A percentile compares a stretch with the other conserved stretches of the same genome.
Conservation (phyloP, 2,113 vertebrate genomes). For the Oreochromis tanganicae region DNA sequence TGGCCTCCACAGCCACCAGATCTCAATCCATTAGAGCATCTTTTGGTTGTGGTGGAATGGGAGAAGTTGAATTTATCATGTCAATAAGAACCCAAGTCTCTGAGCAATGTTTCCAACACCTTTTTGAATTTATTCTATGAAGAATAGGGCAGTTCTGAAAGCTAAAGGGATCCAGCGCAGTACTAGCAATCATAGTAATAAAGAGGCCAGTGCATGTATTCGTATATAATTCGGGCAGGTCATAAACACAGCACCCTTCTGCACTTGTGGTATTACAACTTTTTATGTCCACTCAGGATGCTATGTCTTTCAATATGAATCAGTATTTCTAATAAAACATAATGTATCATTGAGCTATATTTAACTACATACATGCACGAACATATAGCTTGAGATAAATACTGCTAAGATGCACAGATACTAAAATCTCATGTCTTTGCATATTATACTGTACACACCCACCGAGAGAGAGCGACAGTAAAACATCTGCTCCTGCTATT, state of each 20-base stretch:
- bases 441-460: background rate
- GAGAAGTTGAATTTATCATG: background rate
- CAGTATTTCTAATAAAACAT: background rate
- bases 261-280: background rate
- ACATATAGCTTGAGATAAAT: background rate
- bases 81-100: background rate
- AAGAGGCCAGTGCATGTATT: background rate
- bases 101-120: background rate
- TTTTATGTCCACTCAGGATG: background rate
- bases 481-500: slow-evolving; percentile 25
- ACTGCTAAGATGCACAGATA: background rate
- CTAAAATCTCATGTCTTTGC: background rate
- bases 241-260: background rate
- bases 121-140: background rate
- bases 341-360: background rate
- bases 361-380: background rate
- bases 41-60: background rate
- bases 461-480: background rate
- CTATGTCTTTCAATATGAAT: background rate
- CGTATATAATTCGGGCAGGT: accelerated
- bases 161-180: background rate
- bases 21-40: background rate
- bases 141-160: background rate
- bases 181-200: background rate
- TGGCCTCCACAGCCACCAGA: background rate